Evolutionary conservation across 2,888 invertebrate genomes (phyloP).

Genomic region (Drosophila rubida): DNA sequence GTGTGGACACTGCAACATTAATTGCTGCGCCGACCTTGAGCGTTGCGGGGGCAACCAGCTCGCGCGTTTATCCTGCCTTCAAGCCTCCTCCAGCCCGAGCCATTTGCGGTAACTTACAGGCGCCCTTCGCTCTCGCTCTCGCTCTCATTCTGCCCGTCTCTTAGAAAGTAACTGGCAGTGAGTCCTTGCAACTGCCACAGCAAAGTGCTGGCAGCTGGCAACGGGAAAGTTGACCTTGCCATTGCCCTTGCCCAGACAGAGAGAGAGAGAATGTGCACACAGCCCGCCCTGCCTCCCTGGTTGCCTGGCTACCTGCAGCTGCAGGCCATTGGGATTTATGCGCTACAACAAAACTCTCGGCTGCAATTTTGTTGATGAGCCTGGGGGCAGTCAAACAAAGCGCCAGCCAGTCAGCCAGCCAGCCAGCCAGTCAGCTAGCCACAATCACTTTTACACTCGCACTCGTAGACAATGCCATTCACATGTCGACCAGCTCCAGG

Average conservation of each 20-base stretch:
- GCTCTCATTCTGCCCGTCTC: not conserved
- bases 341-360: constrained; percentile 28
- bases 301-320: constrained; percentile 36
- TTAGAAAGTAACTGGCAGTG: too few species aligned
- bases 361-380: constrained; percentile 62
- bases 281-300: not conserved
- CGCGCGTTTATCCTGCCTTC: not conserved
- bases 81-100: not conserved
- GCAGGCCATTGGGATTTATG: constrained; percentile 56
- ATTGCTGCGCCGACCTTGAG: constrained; percentile 53
- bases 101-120: constrained; percentile 31
- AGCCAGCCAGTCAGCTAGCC: too few species aligned
- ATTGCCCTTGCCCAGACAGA: constrained; percentile 35
- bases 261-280: not conserved
- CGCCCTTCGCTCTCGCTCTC: constrained; percentile 28
- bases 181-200: constrained; percentile 17
- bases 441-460: constrained; percentile 17
- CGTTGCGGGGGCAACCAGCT: not conserved
- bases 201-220: constrained; percentile 30
- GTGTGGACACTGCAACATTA: constrained; percentile 54
- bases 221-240: constrained; percentile 42
- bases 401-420: constrained; percentile 30
- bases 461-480: not conserved
- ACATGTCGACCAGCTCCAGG: constrained; percentile 3
- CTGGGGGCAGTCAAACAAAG: constrained; percentile 39